phyloP scores from a whole-genome alignment of 2,797 vertebrate genomes.

The Corythornis leucogaster region DNA sequence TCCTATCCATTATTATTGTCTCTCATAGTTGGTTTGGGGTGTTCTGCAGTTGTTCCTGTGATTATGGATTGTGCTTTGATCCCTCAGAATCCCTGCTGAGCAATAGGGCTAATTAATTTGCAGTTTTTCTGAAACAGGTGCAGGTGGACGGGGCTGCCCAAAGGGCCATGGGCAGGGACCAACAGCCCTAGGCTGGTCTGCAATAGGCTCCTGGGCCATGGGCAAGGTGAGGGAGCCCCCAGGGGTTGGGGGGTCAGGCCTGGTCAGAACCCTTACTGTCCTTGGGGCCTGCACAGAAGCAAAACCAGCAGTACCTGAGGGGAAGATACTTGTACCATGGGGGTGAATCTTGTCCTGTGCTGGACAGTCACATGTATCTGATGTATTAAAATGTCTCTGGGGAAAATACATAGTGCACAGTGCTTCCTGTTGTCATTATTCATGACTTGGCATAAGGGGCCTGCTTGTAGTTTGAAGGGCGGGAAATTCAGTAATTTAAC shows the following conservation, averaged over 20 bases:
- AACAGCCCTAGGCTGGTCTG: neutral
- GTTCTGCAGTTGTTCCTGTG: neutral
- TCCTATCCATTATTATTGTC: neutral
- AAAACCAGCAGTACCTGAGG: neutral
- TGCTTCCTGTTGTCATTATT: constrained; percentile 2
- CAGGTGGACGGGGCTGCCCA: neutral
- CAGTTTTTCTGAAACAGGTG: neutral
- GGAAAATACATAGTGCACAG: neutral
- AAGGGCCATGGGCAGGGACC: neutral
- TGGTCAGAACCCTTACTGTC: neutral
- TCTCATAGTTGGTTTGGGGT: neutral
- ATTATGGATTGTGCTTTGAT: neutral
- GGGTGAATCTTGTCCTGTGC: neutral
- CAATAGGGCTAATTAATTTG: neutral
- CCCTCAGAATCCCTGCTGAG: neutral
- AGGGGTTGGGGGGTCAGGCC: neutral
- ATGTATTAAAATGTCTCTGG: neutral
- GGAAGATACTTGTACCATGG: neutral
- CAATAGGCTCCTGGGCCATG: neutral
- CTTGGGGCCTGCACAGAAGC: neutral
- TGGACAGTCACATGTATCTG: neutral
- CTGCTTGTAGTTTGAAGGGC: neutral
- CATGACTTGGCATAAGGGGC: neutral
- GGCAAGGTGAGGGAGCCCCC: neutral
- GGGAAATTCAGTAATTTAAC: constrained; percentile 31